phyloP scores from a whole-genome alignment of 2,888 invertebrate genomes.

The Siphlonurus alternatus region DNA sequence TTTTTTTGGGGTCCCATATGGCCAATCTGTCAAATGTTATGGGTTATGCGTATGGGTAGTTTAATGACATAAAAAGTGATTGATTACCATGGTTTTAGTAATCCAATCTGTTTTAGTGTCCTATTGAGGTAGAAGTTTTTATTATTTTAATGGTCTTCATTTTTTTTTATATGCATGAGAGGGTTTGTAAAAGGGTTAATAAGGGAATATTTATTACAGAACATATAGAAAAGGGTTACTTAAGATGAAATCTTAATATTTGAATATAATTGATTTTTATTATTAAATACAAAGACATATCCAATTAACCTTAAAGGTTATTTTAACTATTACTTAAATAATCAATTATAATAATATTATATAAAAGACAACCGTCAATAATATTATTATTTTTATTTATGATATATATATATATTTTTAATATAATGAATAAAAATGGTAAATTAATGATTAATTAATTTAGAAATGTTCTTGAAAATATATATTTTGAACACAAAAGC shows the following conservation, averaged over 20 bases:
- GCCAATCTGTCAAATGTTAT: not conserved
- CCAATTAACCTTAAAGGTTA: too few species aligned
- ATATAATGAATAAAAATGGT: too few species aligned
- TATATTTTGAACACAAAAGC: too few species aligned
- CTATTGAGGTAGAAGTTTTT: not conserved
- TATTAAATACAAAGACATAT: not conserved
- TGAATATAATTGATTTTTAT: not conserved
- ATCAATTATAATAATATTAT: too few species aligned
- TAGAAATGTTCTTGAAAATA: too few species aligned
- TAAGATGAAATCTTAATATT: not conserved
- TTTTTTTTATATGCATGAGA: not conserved
- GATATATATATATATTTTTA: too few species aligned
- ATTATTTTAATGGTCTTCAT: not conserved
- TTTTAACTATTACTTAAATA: too few species aligned
- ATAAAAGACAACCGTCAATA: too few species aligned
- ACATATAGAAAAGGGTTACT: not conserved
- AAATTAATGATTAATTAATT: too few species aligned
- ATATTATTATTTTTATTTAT: too few species aligned
- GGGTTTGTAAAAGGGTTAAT: not conserved
- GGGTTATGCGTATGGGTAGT: not conserved
- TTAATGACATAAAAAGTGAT: not conserved
- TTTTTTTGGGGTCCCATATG: not conserved
- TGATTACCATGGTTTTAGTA: not conserved
- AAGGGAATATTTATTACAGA: too few species aligned
- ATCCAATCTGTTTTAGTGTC: not conserved